Conservation (phyloP, 35 echinoderm and acorn worm species). For the Ophioderma brevispina region DNA sequence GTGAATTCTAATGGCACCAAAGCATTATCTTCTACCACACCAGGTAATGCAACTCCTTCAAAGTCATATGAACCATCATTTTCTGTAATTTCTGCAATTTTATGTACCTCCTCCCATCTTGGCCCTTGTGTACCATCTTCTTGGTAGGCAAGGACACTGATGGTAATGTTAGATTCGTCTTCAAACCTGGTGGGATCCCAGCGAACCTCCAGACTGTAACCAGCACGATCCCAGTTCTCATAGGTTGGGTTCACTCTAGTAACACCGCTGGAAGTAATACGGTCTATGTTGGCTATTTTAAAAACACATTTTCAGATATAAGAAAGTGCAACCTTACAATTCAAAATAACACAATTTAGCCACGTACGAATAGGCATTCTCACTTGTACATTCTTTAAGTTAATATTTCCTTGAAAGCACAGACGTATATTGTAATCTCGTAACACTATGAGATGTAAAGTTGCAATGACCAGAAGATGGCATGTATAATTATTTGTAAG, state of each 20-base stretch:
- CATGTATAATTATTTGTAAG: no score
- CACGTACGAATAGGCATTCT: no score
- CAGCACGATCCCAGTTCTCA: background rate
- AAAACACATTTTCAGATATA: no score
- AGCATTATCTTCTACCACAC: background rate
- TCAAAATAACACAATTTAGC: no score
- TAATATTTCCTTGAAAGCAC: no score
- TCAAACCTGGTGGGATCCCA: background rate
- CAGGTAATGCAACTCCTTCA: background rate
- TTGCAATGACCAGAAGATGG: no score
- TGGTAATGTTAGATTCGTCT: background rate
- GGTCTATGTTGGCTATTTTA: background rate
- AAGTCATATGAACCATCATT: background rate
- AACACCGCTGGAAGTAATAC: background rate
- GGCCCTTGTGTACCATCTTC: background rate
- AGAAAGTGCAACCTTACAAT: no score
- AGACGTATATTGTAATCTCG: no score
- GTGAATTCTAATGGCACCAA: background rate
- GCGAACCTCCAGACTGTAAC: background rate
- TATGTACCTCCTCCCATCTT: background rate
- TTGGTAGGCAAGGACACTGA: background rate
- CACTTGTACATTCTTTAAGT: no score
- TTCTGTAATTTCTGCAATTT: background rate
- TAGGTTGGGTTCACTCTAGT: background rate
- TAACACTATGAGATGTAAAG: no score